Base-by-base conservation (phyloP, 2,113 vertebrate species). In the Corvus hawaiiensis region DNA sequence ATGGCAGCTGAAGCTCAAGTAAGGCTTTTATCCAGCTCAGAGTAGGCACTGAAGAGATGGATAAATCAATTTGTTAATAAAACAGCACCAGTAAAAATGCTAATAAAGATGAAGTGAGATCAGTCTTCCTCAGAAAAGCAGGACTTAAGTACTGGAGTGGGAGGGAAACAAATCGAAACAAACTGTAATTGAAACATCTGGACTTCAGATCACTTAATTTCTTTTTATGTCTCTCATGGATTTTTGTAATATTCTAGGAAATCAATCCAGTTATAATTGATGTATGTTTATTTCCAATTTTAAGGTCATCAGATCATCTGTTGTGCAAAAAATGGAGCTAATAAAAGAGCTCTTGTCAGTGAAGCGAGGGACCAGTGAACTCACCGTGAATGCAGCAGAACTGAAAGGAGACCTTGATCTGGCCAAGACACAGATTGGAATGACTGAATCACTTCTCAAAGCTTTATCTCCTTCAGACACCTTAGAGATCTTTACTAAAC, bases 401-500 rank as follows among this genome's bases (percentile, higher is more conserved):
- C 95, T 98, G 41, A 97, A 93, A 87, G 97, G 98, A 80, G 98
- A 97, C 44, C 96, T 98, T 11, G 95, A 98, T 90, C 96, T 98
- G 84, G 97, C 97, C 85, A 98, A 98, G 95, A 98, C 98, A 35
- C 97, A 97, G 81, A 98, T 98, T n/a, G 98, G 97, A 82, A 97
- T 98, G 97, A 98, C 98, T 0, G 98, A 98, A 94, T 98, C 98
- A 3, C 97, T 98, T 77, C 75, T 98, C 79, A 97, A 98, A 80
- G 98, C 98, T 68, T 91, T 98, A 37, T 98, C 97, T 71, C 98
- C 98, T 52, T 98, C 98, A 3, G 98, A 98, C 82, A 98, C 98
- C 43, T 93, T 98, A 92, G 98, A 98, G 84, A 98, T 98, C 93
- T 98, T 98, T 66, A 98, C 98, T 39, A 98, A 98, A 90, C 89